Base-by-base conservation (phyloP, 2,888 invertebrate species). In the Strigamia transsilvanica region DNA sequence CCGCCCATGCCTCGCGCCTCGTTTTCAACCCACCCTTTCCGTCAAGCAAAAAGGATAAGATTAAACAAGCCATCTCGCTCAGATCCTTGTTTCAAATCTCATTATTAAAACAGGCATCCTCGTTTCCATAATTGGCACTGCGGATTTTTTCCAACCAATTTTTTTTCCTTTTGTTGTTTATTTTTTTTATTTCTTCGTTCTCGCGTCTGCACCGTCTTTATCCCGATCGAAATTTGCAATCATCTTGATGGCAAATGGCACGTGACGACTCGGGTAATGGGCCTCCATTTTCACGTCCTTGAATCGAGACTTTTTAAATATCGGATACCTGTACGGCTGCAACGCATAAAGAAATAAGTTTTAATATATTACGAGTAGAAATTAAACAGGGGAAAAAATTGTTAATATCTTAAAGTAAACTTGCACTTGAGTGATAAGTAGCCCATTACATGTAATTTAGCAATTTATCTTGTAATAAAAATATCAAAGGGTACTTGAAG, bases 21-120 rank as follows among this genome's bases (percentile, higher is more conserved):
- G 61, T 61, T 61, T 61, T 61, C 61, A 61, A 61, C 61, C 61
- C 61, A 61, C 61, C 61, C 61, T 23, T 61, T 18, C 61, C 61
- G 61, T 61, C 61, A 61, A 61, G 61, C 61, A 61, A 61, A 61
- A 61, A 61, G 61, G 21, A 61, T 61, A 61, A 61, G 61, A 61
- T 61, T 61, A 61, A 61, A 61, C 61, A 61, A 61, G 61, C 61
- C 61, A 61, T 21, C 61, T 21, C 61, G 61, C 61, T 23, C 61
- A 61, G 13, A 61, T 61, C 21, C 61, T 61, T 61, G 61, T 61
- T 61, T 61, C 61, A 61, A 61, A 61, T 61, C 61, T 61, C 61
- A 61, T 61, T 61, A 61, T 61, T 61, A 61, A 61, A 61, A 61
- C 61, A 61, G 61, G 61, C 61, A 61, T 12, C 21, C 21, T 61